These are phyloP conservation scores for Thymelicus acteon DNA, from an alignment of 2,888 invertebrate genomes.

Conservation along the genomic window DNA sequence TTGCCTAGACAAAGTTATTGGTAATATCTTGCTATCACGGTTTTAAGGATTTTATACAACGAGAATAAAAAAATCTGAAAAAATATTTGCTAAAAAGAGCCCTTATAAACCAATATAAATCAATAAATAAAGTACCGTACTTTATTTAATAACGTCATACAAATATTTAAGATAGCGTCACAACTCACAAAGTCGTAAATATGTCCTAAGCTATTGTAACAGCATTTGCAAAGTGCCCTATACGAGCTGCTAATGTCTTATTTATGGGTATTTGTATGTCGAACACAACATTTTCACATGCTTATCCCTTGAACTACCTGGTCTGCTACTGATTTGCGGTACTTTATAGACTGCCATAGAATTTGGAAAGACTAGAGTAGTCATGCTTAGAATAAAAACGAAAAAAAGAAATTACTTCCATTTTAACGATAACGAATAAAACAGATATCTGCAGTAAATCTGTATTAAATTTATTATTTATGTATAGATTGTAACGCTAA, in stretches of 20 bases:
- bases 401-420: background rate
- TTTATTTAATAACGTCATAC: conserved; percentile 10
- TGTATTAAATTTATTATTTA: too few species aligned
- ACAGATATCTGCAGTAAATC: too few species aligned
- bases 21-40: too few species aligned
- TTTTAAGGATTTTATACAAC: too few species aligned
- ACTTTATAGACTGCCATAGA: conserved; percentile 55
- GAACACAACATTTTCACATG: conserved; percentile 80
- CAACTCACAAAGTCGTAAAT: conserved; percentile 39
- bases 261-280: conserved; percentile 75
- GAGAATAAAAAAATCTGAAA: too few species aligned
- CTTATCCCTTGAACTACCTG: conserved; percentile 69
- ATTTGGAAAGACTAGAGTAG: conserved; percentile 46
- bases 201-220: conserved; percentile 58
- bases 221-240: conserved; percentile 45
- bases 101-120: background rate
- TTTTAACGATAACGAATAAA: too few species aligned
- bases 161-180: conserved; percentile 28
- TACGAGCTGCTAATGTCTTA: conserved; percentile 82
- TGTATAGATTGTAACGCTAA: too few species aligned
- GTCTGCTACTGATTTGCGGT: conserved; percentile 54
- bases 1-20: too few species aligned
- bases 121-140: conserved; percentile 1
- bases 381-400: conserved; percentile 10
- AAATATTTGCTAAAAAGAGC: too few species aligned